Conservation (phyloP, 92 coral and sea anemone species). For the Parazoanthus swiftii region DNA sequence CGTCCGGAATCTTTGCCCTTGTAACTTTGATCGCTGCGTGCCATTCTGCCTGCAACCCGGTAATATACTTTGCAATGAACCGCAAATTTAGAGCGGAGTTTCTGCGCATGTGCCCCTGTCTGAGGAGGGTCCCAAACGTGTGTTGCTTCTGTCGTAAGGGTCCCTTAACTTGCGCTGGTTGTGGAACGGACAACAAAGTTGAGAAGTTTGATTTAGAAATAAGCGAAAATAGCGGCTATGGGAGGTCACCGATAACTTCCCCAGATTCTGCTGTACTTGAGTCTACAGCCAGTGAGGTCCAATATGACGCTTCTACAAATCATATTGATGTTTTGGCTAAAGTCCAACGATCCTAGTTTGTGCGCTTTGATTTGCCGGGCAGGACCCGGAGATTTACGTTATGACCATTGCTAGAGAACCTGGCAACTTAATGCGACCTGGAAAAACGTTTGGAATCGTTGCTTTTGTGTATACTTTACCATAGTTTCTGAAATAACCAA, state of each 20-base stretch:
- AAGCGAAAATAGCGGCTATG: not conserved
- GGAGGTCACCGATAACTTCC: constrained; percentile 23
- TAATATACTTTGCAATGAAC: constrained; percentile 80
- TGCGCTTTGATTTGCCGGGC: not conserved
- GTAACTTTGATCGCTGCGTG: constrained; percentile 74
- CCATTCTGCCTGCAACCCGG: constrained; percentile 77
- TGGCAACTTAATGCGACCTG: too few relatives aligned
- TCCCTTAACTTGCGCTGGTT: not conserved
- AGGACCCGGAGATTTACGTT: too few relatives aligned
- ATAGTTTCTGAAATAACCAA: too few relatives aligned
- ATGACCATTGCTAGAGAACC: too few relatives aligned
- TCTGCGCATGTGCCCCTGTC: constrained; percentile 51
- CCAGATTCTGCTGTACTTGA: constrained; percentile 27
- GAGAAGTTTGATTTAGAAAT: constrained; percentile 9
- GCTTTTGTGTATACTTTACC: too few relatives aligned
- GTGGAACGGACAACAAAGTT: constrained; percentile 22
- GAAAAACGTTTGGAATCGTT: too few relatives aligned
- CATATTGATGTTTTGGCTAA: not conserved
- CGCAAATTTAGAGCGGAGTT: constrained; percentile 72
- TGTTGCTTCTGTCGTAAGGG: constrained; percentile 32
- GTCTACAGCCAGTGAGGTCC: not conserved
- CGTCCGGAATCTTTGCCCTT: constrained; percentile 42
- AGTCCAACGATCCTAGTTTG: not conserved
- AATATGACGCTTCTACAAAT: not conserved
- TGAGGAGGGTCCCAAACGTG: constrained; percentile 5